A percentile compares a stretch with the other conserved stretches of the same genome.
Conservation (phyloP, 1,140 invertebrate genomes). For the Ips nitidus region DNA sequence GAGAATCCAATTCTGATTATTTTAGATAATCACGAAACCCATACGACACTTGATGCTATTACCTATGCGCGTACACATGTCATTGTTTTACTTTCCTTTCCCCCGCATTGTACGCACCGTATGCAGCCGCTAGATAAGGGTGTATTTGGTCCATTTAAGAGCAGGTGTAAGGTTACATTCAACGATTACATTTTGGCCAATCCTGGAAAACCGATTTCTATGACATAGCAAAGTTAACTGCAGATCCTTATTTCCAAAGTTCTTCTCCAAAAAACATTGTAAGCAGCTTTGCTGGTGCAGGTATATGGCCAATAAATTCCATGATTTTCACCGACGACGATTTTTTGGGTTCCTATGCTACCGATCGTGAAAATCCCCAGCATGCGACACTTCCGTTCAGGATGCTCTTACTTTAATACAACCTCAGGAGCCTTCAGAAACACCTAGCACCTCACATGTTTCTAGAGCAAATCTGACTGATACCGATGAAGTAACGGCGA, state of each 20-base stretch:
- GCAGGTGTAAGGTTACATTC: conserved; percentile 51
- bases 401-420: neutral
- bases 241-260: conserved; percentile 31
- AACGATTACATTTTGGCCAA: conserved; percentile 44
- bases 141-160: conserved; percentile 48
- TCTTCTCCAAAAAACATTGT: conserved; percentile 40
- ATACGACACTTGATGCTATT: conserved; percentile 41
- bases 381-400: neutral
- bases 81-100: conserved; percentile 47
- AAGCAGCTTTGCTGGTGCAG: conserved; percentile 31
- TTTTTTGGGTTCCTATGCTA: conserved; percentile 6
- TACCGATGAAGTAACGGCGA: neutral
- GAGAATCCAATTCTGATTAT: conserved; percentile 25
- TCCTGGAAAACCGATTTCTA: conserved; percentile 46
- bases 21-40: conserved; percentile 33
- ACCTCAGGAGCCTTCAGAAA: neutral
- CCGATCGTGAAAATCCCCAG: conserved; percentile 17
- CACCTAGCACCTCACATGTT: too few relatives aligned
- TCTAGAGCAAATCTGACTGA: too few relatives aligned
- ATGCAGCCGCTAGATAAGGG: conserved; percentile 52
- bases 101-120: conserved; percentile 49
- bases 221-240: conserved; percentile 42
- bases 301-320: conserved; percentile 34
- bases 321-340: conserved; percentile 26
- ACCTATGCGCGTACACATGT: conserved; percentile 41